These are phyloP conservation scores for Silurus meridionalis DNA, from an alignment of 2,113 vertebrate species.

Conservation along the genomic window DNA sequence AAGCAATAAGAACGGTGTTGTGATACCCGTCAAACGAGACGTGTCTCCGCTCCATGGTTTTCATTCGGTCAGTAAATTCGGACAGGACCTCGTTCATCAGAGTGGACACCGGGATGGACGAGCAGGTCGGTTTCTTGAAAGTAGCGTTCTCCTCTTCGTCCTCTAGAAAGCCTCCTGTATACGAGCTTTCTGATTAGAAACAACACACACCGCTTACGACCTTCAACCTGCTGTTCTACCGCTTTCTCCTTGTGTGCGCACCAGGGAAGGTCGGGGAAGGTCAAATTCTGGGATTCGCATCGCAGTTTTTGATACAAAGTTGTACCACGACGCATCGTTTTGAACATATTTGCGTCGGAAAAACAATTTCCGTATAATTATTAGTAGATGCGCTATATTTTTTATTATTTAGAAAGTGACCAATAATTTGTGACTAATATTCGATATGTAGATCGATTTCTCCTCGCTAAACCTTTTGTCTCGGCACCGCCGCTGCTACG, in stretches of 20 bases:
- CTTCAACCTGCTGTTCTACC: not conserved
- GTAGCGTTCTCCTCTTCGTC: not conserved
- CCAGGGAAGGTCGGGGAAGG: not conserved
- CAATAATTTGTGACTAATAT: too few relatives aligned
- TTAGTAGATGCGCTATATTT: too few relatives aligned
- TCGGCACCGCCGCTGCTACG: too few relatives aligned
- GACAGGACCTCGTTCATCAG: slow-evolving; percentile 41
- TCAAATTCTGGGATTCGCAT: too few relatives aligned
- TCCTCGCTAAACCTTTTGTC: too few relatives aligned
- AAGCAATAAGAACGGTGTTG: not conserved
- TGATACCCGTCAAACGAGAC: slow-evolving; percentile 8
- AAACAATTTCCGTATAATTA: too few relatives aligned
- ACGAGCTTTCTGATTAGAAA: slow-evolving; percentile 24
- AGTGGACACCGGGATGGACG: not conserved
- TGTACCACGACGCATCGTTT: too few relatives aligned
- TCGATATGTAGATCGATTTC: too few relatives aligned
- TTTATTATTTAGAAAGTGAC: too few relatives aligned
- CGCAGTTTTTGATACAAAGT: too few relatives aligned
- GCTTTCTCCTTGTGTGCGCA: not conserved
- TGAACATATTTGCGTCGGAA: too few relatives aligned
- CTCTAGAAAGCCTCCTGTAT: slow-evolving; percentile 17
- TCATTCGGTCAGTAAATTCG: slow-evolving; percentile 22
- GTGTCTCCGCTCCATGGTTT: not conserved
- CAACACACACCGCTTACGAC: not conserved
- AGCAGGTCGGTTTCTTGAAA: not conserved